These are phyloP conservation scores for Nephrotoma guestfalica DNA, from an alignment of 2,888 invertebrate species.

Conservation along the genomic window DNA sequence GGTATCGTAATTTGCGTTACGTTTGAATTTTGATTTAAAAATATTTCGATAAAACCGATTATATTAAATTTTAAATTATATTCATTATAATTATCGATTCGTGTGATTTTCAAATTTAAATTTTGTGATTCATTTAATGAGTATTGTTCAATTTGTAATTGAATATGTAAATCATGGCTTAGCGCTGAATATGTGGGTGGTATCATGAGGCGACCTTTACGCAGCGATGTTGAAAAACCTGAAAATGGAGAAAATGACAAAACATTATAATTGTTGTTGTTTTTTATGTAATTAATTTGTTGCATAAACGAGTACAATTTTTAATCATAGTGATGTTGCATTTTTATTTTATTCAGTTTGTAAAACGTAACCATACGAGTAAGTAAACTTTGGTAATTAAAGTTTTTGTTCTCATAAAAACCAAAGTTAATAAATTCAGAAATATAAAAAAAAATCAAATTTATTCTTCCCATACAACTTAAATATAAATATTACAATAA, in stretches of 20 bases:
- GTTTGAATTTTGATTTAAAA: conserved; percentile 14
- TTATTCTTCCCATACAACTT: background rate
- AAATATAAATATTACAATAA: background rate
- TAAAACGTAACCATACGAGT: background rate
- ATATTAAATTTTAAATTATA: conserved; percentile 18
- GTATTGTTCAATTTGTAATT: conserved; percentile 35
- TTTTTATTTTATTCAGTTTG: background rate
- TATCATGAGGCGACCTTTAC: conserved; percentile 41
- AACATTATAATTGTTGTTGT: no score
- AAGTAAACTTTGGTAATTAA: background rate
- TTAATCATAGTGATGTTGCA: no score
- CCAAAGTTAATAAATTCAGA: background rate
- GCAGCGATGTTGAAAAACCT: background rate
- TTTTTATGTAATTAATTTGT: background rate
- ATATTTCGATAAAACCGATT: conserved; percentile 18
- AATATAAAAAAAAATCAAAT: background rate
- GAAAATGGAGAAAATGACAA: background rate
- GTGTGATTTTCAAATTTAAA: conserved; percentile 34
- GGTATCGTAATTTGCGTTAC: conserved; percentile 41
- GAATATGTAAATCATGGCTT: conserved; percentile 63
- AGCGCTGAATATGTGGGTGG: conserved; percentile 64
- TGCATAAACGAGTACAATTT: no score
- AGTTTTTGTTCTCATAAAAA: background rate
- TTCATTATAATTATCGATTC: conserved; percentile 29
- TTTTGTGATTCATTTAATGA: conserved; percentile 25